Percentiles rank a stretch among this genome's conserved stretches.
These are phyloP conservation scores for Mastomys coucha DNA, from an alignment of 2,113 vertebrate species.

Conservation along the genomic window DNA sequence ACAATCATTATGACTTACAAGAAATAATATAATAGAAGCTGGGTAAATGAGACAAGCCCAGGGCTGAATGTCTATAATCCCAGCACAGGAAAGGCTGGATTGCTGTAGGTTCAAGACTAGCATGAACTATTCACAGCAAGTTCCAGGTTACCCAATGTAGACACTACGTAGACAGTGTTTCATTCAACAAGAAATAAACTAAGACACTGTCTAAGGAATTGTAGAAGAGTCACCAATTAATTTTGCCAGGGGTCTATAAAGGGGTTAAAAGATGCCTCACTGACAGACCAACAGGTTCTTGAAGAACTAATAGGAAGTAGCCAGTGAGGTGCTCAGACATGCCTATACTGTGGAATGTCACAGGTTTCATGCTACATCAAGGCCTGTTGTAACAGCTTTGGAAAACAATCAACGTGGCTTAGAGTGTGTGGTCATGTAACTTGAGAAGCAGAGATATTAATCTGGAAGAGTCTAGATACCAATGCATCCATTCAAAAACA, in stretches of 20 bases:
- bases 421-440: background rate
- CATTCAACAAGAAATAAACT: background rate
- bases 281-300: background rate
- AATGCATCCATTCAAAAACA: constrained; percentile 7
- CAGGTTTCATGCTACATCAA: background rate
- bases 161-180: background rate
- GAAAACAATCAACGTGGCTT: background rate
- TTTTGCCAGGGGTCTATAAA: background rate
- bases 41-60: background rate
- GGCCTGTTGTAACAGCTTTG: background rate
- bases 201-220: background rate
- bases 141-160: background rate
- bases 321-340: background rate
- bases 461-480: background rate
- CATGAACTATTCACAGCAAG: background rate
- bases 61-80: background rate
- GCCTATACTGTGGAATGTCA: background rate
- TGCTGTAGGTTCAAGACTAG: background rate
- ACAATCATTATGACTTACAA: background rate
- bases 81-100: background rate
- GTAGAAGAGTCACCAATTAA: background rate
- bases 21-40: background rate
- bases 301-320: background rate
- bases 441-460: background rate
- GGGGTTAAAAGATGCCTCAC: background rate